Conservation (phyloP, 2,113 vertebrate genomes). For the Melanotaenia duboulayi region DNA sequence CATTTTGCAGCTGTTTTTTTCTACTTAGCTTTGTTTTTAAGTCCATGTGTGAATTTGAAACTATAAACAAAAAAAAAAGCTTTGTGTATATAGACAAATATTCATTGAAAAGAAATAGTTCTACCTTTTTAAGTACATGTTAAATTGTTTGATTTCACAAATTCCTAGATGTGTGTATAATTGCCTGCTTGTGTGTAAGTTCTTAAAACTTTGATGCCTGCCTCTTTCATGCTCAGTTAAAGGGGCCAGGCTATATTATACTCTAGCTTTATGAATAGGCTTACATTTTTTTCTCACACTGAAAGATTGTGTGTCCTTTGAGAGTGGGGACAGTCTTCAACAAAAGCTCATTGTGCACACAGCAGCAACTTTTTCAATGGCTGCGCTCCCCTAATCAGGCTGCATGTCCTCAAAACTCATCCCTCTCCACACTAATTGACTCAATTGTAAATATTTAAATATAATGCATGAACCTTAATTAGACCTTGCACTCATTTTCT, state of each 20-base stretch:
- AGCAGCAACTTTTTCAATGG: constrained; percentile 63
- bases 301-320: constrained; percentile 67
- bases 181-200: constrained; percentile 13
- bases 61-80: background rate
- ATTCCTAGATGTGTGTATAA: constrained; percentile 18
- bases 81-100: too few species aligned
- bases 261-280: constrained; percentile 77
- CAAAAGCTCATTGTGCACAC: constrained; percentile 81
- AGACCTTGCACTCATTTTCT: constrained; percentile 14
- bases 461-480: constrained; percentile 7
- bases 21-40: background rate
- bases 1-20: too few species aligned
- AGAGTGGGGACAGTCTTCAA: constrained; percentile 69
- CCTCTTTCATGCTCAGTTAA: constrained; percentile 49
- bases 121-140: constrained; percentile 3
- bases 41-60: background rate
- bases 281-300: constrained; percentile 73
- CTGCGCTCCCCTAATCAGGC: constrained; percentile 52
- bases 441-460: constrained; percentile 2
- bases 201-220: constrained; percentile 59
- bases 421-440: constrained; percentile 28
- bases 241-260: constrained; percentile 64
- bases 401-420: constrained; percentile 25
- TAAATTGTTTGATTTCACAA: background rate
- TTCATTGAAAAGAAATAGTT: background rate